phyloP scores from a whole-genome alignment of 2,113 vertebrate genomes.

The Microcebus ravelobensis region DNA sequence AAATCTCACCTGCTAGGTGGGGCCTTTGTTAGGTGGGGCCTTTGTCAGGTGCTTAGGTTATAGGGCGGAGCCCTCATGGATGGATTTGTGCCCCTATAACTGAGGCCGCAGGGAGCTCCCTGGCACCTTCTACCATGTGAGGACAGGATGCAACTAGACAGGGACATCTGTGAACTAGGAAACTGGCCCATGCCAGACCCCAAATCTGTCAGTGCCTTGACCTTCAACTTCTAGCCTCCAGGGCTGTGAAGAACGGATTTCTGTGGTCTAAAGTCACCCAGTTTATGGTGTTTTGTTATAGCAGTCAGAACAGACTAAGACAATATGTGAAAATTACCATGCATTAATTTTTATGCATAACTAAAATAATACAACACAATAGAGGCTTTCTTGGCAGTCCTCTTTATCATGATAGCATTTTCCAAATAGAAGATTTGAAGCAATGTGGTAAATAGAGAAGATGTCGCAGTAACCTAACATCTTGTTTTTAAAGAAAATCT shows the following conservation, averaged over 20 bases:
- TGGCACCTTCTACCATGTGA: fast-evolving
- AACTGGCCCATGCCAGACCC: neutral
- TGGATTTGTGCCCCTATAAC: neutral
- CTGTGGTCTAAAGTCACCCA: neutral
- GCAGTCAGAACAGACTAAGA: neutral
- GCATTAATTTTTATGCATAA: neutral
- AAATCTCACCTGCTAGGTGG: no score
- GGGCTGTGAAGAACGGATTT: neutral
- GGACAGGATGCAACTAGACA: no score
- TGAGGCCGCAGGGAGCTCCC: neutral
- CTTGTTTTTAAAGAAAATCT: neutral
- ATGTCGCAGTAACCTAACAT: no score
- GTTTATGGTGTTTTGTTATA: neutral
- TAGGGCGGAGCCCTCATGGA: fast-evolving
- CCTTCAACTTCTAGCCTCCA: neutral
- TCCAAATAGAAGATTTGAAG: neutral
- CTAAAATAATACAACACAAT: neutral
- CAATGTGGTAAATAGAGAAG: neutral
- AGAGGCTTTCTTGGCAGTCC: neutral
- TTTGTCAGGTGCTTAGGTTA: fast-evolving
- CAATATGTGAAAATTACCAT: neutral
- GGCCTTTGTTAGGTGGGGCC: fast-evolving
- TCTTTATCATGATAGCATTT: neutral
- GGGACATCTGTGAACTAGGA: fast-evolving
- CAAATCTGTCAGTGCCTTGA: fast-evolving